Percentiles rank a stretch among this genome's conserved stretches.
Evolutionary conservation across 2,797 vertebrate species (phyloP).

Genomic region (Manis javanica): DNA sequence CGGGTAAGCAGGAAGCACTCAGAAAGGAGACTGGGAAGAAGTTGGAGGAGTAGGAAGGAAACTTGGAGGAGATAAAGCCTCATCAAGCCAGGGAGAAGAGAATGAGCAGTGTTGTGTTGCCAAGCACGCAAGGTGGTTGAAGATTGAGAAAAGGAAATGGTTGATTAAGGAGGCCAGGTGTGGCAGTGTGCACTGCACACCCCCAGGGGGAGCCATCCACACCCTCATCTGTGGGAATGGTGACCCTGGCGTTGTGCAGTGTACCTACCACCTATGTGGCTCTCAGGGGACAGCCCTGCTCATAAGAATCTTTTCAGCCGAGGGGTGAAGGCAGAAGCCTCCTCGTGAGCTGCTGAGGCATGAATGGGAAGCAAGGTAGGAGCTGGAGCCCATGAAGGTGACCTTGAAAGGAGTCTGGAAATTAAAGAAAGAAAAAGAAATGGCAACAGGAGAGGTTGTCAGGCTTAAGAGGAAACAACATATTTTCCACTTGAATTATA

Average conservation of each 20-base stretch:
- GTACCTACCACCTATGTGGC: too few relatives aligned
- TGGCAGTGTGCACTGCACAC: not conserved
- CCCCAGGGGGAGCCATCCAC: not conserved
- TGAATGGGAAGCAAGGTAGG: not conserved
- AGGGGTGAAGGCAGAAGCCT: not conserved
- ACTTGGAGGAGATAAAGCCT: not conserved
- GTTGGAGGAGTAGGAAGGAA: not conserved
- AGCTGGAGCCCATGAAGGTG: not conserved
- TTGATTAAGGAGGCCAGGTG: not conserved
- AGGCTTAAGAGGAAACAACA: not conserved
- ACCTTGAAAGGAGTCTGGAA: not conserved
- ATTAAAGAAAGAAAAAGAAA: not conserved
- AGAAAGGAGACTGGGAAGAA: not conserved
- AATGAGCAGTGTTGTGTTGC: not conserved
- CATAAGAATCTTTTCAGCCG: not conserved
- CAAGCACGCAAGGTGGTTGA: not conserved
- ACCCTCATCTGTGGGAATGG: not conserved
- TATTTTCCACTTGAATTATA: not conserved
- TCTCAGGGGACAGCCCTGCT: not conserved
- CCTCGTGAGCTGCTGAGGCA: not conserved
- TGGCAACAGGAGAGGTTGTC: not conserved
- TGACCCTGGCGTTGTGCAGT: accelerated
- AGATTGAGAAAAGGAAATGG: not conserved
- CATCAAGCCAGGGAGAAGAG: not conserved
- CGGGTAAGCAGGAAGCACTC: not conserved